phyloP scores from a whole-genome alignment of 2,113 vertebrate genomes.

The Sinosuthora webbiana region DNA sequence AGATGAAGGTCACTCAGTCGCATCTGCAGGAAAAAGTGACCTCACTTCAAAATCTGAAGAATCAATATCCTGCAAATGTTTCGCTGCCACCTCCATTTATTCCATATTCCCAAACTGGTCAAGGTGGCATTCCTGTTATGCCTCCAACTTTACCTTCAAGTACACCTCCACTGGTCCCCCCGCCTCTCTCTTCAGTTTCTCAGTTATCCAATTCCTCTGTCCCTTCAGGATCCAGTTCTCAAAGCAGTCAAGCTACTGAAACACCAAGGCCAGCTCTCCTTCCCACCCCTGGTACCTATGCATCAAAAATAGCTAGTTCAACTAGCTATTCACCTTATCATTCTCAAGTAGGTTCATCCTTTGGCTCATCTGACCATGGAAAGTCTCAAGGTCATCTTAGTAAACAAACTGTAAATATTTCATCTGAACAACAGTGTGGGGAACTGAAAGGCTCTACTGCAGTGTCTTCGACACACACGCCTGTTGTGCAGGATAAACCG shows the following conservation, averaged over 20 bases:
- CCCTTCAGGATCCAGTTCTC: conserved; percentile 64
- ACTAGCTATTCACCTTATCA: conserved; percentile 56
- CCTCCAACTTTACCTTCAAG: conserved; percentile 71
- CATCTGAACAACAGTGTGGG: conserved; percentile 71
- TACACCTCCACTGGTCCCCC: conserved; percentile 65
- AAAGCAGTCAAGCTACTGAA: conserved; percentile 68
- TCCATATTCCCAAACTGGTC: conserved; percentile 74
- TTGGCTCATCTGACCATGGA: conserved; percentile 69
- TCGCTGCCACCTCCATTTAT: conserved; percentile 80
- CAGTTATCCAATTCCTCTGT: conserved; percentile 56
- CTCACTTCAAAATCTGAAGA: conserved; percentile 86
- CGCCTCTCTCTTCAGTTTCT: conserved; percentile 69
- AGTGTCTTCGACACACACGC: conserved; percentile 42
- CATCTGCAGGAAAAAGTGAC: conserved; percentile 88
- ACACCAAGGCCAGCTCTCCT: conserved; percentile 73
- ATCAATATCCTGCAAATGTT: conserved; percentile 80
- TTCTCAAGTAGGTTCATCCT: conserved; percentile 65
- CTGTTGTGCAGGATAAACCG: conserved; percentile 68
- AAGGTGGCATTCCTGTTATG: conserved; percentile 58
- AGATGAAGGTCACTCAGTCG: conserved; percentile 91
- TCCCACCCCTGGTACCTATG: conserved; percentile 74
- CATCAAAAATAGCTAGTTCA: conserved; percentile 48
- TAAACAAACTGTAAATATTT: conserved; percentile 60
- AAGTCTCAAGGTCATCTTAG: conserved; percentile 65
- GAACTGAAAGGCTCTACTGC: conserved; percentile 50